These are phyloP conservation scores for Crocallis elinguaria DNA, from an alignment of 2,888 invertebrate species.

Conservation along the genomic window DNA sequence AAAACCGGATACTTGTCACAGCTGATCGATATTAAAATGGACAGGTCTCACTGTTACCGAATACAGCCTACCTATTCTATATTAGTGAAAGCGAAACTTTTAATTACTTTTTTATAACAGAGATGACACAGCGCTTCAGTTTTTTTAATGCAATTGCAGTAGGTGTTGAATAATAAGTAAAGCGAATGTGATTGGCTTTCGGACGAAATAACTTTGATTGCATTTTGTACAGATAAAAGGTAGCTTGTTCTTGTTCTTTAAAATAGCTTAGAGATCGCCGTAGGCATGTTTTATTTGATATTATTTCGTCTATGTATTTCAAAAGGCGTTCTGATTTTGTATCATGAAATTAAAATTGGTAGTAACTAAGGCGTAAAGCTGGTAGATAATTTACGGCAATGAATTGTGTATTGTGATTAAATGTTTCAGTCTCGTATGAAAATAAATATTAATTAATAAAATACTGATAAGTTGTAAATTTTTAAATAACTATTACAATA, in stretches of 20 bases:
- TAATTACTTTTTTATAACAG: conserved; percentile 74
- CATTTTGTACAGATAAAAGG: too few species aligned
- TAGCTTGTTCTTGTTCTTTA: too few species aligned
- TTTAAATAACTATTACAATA: too few species aligned
- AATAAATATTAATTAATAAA: too few species aligned
- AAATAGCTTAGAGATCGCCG: too few species aligned
- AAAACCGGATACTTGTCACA: conserved; percentile 69
- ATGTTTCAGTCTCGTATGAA: neutral
- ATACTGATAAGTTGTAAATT: too few species aligned
- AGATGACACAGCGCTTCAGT: conserved; percentile 74
- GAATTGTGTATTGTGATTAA: conserved; percentile 1
- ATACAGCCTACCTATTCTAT: conserved; percentile 69
- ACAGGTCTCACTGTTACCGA: conserved; percentile 71
- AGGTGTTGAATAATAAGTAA: conserved; percentile 60
- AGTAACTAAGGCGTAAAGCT: too few species aligned
- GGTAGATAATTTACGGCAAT: neutral
- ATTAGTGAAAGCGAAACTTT: conserved; percentile 79
- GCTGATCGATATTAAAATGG: conserved; percentile 67
- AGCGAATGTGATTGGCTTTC: conserved; percentile 59
- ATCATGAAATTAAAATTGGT: neutral
- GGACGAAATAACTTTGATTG: too few species aligned
- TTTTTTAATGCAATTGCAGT: conserved; percentile 55
- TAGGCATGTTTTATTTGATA: too few species aligned
- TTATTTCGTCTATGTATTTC: too few species aligned
- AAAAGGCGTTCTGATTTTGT: neutral